Conservation (phyloP, 2,888 invertebrate species). For the Eurois occulta region DNA sequence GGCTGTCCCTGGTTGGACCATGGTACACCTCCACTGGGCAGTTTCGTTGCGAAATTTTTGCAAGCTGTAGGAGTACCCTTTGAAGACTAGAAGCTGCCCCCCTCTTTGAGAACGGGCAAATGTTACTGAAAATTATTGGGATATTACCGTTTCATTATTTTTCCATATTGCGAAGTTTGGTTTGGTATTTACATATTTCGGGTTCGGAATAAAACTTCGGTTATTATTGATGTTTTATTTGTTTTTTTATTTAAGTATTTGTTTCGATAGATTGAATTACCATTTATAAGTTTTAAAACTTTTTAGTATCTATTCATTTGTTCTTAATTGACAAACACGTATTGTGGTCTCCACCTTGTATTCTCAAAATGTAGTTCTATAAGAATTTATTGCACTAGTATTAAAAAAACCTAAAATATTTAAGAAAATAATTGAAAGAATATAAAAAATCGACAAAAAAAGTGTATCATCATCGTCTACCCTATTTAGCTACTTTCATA, state of each 20-base stretch:
- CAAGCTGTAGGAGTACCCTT: slow-evolving; percentile 75
- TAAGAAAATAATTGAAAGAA: neutral
- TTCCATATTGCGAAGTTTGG: neutral
- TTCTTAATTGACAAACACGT: neutral
- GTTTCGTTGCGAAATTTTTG: slow-evolving; percentile 65
- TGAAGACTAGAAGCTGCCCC: slow-evolving; percentile 75
- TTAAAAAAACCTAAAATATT: too few species aligned
- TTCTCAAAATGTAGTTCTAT: neutral
- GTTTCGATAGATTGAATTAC: neutral
- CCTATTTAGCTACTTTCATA: slow-evolving; percentile 18
- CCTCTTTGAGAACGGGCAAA: slow-evolving; percentile 81
- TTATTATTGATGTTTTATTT: neutral
- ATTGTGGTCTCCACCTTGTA: neutral
- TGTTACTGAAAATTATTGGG: slow-evolving; percentile 73
- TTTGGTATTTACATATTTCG: slow-evolving; percentile 4
- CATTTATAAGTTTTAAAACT: neutral
- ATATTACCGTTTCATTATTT: slow-evolving; percentile 38
- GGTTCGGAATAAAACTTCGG: slow-evolving; percentile 19
- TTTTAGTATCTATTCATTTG: neutral
- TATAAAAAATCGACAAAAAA: neutral
- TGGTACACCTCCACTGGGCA: slow-evolving; percentile 80
- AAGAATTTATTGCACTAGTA: neutral
- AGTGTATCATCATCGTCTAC: neutral
- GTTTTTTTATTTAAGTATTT: neutral
- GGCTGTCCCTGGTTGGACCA: slow-evolving; percentile 75